Evolutionary conservation across 2,113 vertebrate genomes (phyloP), one percentile per base, ranked within the genome.

Genomic region (Alaudala cheleensis): DNA sequence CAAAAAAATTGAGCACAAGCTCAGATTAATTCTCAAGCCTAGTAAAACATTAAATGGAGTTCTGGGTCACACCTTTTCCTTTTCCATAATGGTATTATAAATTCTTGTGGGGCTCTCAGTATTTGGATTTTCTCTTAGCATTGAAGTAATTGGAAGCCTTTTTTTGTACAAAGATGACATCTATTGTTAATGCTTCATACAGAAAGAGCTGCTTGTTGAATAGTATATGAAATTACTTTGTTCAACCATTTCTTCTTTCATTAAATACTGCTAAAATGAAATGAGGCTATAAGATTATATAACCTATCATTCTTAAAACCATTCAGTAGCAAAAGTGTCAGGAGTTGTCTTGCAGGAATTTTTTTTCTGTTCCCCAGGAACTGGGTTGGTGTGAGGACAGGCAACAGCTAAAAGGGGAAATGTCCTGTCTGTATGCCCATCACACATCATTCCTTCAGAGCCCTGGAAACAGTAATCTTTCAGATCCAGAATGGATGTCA

Each of bases 151-250:
- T 92, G 56, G 81, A 93, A 90, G 14, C 3, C 33, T 69, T 90
- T 81, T 95, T 79, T 81, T 57, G 24, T 45, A 42, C 24, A 42
- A 73, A 90, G 67, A 81, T 80, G 89, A 95, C 89, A 90, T 80
- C 65, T 96, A 92, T 90, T 96, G 66, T 94, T 91, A 96, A 95
- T 93, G 39, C 33, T 80, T 78, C 39, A 40, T 81, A 66, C 26
- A 69, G 70, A 86, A 95, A 73, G 47, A 89, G 25, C 26, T 0
- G 17, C 53, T 81, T 81, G 26, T 83, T 95, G 85, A 95, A 97
- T 45, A 58, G 85, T 61, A 56, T 31, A 77, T 58, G 62, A 96
- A 96, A 95, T 73, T 54, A 45, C 82, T 95, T 95, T 95, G 64
- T 92, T 94, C 88, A 45, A 23, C 70, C 74, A 86, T 54, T 62